Percentiles rank a stretch among this genome's conserved stretches.
phyloP scores from a whole-genome alignment of 1,140 invertebrate species.

The Drosophila teissieri region DNA sequence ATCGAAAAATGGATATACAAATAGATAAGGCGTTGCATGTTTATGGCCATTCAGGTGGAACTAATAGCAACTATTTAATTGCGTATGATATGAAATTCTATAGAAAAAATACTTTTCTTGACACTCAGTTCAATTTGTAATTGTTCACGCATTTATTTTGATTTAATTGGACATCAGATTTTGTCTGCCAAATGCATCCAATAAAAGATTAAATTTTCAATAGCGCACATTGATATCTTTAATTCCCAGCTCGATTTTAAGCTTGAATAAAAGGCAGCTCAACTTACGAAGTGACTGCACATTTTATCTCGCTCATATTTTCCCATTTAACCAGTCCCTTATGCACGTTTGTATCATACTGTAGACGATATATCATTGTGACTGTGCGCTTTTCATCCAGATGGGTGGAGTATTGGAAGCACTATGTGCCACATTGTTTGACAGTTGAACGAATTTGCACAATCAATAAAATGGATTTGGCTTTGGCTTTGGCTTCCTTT shows the following conservation, averaged over 20 bases:
- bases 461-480: constrained; percentile 71
- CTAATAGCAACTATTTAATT: background rate
- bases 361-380: constrained; percentile 17
- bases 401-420: constrained; percentile 11
- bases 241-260: constrained; percentile 4
- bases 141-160: background rate
- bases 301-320: background rate
- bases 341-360: constrained; percentile 14
- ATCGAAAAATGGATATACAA: background rate
- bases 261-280: constrained; percentile 35
- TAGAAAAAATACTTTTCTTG: background rate
- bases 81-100: background rate
- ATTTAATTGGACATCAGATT: background rate
- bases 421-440: constrained; percentile 57
- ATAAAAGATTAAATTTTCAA: background rate
- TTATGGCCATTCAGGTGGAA: constrained; percentile 19
- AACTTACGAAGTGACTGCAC: constrained; percentile 16
- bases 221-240: background rate
- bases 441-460: constrained; percentile 67
- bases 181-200: background rate
- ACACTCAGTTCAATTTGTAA: too few species aligned
- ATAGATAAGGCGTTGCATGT: too few species aligned
- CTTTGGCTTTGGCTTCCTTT: constrained; percentile 29
- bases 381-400: constrained; percentile 22
- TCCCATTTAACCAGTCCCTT: constrained; percentile 1